These are phyloP conservation scores for Styela clava DNA, from an alignment of 23 tunicate species.

Conservation along the genomic window DNA sequence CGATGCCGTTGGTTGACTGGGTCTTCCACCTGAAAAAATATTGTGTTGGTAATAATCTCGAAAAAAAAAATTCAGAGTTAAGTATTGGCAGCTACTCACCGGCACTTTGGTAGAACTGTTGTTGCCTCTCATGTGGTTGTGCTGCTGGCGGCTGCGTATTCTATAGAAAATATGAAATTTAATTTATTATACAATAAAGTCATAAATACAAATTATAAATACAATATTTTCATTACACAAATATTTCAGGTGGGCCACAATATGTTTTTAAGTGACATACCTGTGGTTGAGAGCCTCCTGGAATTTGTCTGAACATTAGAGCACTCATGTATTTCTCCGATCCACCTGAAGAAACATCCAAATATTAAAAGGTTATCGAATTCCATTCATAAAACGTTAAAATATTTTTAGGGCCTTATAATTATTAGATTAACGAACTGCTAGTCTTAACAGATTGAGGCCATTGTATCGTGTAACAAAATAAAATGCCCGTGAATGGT, in stretches of 20 bases:
- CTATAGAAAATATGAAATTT: slow-evolving; percentile 1
- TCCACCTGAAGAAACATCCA: slow-evolving; percentile 7
- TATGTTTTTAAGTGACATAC: background rate
- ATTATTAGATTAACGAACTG: too few relatives aligned
- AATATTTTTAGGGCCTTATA: too few relatives aligned
- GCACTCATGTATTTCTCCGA: slow-evolving; percentile 36
- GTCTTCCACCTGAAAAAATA: background rate
- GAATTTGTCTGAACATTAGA: slow-evolving; percentile 13
- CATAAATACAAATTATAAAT: background rate
- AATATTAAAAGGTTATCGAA: too few relatives aligned
- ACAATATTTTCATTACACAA: too few relatives aligned
- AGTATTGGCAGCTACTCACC: too few relatives aligned
- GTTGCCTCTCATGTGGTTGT: background rate
- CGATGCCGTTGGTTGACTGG: background rate
- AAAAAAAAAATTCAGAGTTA: too few relatives aligned
- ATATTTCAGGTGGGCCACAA: too few relatives aligned
- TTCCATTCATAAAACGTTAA: too few relatives aligned
- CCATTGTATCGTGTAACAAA: too few relatives aligned
- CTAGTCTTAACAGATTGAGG: too few relatives aligned
- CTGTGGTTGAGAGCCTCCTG: slow-evolving; percentile 5
- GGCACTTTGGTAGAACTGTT: slow-evolving; percentile 18
- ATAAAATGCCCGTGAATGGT: too few relatives aligned
- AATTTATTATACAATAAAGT: background rate
- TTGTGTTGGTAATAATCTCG: too few relatives aligned
- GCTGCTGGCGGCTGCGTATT: slow-evolving; percentile 5